Evolutionary conservation across 2,113 vertebrate species (phyloP).

Genomic region (Corythaixoides concolor): DNA sequence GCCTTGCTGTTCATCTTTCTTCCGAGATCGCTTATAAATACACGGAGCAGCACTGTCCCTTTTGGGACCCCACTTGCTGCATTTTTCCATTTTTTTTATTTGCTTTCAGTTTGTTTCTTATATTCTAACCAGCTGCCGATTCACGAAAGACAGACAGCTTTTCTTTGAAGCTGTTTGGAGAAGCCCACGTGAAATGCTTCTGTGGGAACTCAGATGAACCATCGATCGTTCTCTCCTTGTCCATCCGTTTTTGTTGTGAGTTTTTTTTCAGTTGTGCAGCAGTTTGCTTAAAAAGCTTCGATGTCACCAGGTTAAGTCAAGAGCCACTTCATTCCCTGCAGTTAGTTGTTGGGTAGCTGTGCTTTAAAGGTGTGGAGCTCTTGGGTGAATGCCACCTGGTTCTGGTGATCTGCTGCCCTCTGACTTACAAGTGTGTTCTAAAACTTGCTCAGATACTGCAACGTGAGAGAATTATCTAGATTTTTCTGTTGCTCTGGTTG

Average conservation of each 20-base stretch:
- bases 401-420: neutral
- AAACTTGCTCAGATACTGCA: too few relatives aligned
- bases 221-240: accelerated
- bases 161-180: neutral
- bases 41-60: too few relatives aligned
- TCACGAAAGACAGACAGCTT: neutral
- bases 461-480: neutral
- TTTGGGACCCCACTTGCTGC: too few relatives aligned
- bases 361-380: neutral
- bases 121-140: neutral
- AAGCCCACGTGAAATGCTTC: neutral
- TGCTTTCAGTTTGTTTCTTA: neutral
- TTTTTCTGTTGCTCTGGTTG: neutral
- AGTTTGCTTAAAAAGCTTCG: neutral
- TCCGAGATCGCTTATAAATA: neutral
- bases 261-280: neutral
- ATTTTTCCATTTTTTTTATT: neutral
- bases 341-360: neutral
- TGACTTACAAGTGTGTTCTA: neutral
- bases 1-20: neutral
- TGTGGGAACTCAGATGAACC: neutral
- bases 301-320: neutral
- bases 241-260: accelerated
- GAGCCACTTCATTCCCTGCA: neutral
- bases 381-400: neutral